A percentile compares a stretch with the other conserved stretches of the same genome.
Evolutionary conservation across 2,113 vertebrate genomes (phyloP).

Genomic region (Alosa alosa): DNA sequence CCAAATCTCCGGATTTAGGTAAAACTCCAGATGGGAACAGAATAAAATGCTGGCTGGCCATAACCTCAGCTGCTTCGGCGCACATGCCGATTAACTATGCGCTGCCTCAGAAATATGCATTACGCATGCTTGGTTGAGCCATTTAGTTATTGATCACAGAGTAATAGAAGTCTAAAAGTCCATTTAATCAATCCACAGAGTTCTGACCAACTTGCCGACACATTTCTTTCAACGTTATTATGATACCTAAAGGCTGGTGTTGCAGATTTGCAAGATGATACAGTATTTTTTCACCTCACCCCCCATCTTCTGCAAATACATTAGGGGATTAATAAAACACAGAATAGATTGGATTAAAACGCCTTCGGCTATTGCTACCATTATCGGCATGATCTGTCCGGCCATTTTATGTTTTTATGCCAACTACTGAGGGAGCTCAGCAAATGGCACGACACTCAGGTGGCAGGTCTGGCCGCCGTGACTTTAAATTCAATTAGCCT

Average conservation of each 20-base stretch:
- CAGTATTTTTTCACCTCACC: neutral
- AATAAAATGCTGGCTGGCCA: neutral
- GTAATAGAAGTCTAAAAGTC: neutral
- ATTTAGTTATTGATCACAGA: neutral
- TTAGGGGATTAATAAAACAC: neutral
- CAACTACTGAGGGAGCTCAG: neutral
- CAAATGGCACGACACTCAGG: slow-evolving; percentile 19
- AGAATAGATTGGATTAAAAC: neutral
- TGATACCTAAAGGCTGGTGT: neutral
- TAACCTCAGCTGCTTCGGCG: neutral
- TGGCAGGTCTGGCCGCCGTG: neutral
- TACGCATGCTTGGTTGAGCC: neutral
- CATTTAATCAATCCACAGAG: neutral
- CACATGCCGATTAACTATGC: neutral
- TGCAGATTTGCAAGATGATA: neutral
- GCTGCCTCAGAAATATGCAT: neutral
- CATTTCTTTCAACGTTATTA: neutral
- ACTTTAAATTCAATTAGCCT: slow-evolving; percentile 4
- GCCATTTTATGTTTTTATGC: slow-evolving; percentile 4
- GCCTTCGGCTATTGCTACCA: neutral
- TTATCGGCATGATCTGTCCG: neutral
- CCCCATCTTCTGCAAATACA: neutral
- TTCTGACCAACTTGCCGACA: neutral
- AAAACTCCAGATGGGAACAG: slow-evolving; percentile 56
- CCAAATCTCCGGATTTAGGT: slow-evolving; percentile 57